phyloP scores from a whole-genome alignment of 2,888 invertebrate genomes.

The Athalia rosae region DNA sequence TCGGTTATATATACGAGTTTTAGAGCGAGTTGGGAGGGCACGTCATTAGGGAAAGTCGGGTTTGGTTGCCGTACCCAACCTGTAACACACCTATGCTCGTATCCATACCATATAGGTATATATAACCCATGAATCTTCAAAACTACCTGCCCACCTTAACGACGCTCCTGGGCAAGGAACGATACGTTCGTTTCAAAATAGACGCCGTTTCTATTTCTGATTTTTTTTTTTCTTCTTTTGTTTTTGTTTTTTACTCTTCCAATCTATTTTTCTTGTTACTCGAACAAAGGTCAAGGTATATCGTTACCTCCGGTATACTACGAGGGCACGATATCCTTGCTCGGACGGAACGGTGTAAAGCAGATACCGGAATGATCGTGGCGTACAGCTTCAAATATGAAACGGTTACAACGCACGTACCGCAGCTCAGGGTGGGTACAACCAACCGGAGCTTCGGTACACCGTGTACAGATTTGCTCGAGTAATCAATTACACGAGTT shows the following conservation, averaged over 20 bases:
- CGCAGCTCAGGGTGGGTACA: conserved; percentile 4
- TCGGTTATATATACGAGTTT: not conserved
- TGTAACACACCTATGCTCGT: not conserved
- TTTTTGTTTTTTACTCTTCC: no score
- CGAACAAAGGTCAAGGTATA: no score
- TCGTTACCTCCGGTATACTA: no score
- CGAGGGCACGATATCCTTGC: no score
- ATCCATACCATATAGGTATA: no score
- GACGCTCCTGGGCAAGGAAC: not conserved
- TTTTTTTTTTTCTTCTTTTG: no score
- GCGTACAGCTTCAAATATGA: not conserved
- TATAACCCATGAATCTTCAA: no score
- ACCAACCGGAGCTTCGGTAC: conserved; percentile 18
- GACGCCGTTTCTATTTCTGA: no score
- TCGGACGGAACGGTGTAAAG: no score
- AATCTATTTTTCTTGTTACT: no score
- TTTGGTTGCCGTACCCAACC: conserved; percentile 29
- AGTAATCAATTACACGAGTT: conserved; percentile 47
- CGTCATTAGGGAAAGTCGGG: conserved; percentile 25
- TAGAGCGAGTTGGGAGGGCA: conserved; percentile 32
- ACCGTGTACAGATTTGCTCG: conserved; percentile 41
- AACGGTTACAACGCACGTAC: conserved; percentile 38
- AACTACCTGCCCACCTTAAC: conserved; percentile 22
- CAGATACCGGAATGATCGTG: no score
- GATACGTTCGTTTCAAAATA: no score